These are phyloP conservation scores for Hippocampus mohnikei DNA, from an alignment of 2,113 vertebrate species.

Conservation along the genomic window DNA sequence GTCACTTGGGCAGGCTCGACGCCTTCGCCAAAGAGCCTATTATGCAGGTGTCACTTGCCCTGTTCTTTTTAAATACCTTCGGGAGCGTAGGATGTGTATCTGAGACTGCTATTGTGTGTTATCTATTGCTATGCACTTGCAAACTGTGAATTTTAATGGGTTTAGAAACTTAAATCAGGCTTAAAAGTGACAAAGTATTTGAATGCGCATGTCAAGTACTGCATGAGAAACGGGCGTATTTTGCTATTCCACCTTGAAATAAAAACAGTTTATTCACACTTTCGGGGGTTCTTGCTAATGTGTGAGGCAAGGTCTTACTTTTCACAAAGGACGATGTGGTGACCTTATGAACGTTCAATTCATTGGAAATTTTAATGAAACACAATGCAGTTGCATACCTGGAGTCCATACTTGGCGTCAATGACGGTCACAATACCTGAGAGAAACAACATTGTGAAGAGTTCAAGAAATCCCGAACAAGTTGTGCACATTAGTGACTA, in stretches of 20 bases:
- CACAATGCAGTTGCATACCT: slow-evolving; percentile 70
- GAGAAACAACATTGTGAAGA: slow-evolving; percentile 8
- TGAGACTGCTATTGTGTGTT: not conserved
- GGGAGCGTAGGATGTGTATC: slow-evolving; percentile 53
- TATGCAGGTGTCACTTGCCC: slow-evolving; percentile 78
- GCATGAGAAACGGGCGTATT: not conserved
- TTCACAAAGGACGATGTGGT: not conserved
- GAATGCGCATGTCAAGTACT: not conserved
- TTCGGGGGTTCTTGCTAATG: not conserved
- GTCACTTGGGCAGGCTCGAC: slow-evolving; percentile 76
- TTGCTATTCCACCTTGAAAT: not conserved
- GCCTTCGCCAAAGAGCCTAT: slow-evolving; percentile 80
- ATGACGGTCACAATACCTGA: slow-evolving; percentile 90
- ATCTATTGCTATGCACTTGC: not conserved
- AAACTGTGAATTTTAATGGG: not conserved
- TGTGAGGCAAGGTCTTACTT: not conserved
- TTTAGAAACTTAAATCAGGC: not conserved
- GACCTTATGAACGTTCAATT: not conserved
- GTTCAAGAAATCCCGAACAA: not conserved
- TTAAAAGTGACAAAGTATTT: not conserved
- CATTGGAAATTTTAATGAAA: not conserved
- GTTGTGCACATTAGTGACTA: not conserved
- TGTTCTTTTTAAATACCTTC: slow-evolving; percentile 65
- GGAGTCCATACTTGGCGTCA: slow-evolving; percentile 88
- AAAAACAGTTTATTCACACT: not conserved